These are phyloP conservation scores for Incurvaria masculella DNA, from an alignment of 2,888 invertebrate genomes.

Conservation along the genomic window DNA sequence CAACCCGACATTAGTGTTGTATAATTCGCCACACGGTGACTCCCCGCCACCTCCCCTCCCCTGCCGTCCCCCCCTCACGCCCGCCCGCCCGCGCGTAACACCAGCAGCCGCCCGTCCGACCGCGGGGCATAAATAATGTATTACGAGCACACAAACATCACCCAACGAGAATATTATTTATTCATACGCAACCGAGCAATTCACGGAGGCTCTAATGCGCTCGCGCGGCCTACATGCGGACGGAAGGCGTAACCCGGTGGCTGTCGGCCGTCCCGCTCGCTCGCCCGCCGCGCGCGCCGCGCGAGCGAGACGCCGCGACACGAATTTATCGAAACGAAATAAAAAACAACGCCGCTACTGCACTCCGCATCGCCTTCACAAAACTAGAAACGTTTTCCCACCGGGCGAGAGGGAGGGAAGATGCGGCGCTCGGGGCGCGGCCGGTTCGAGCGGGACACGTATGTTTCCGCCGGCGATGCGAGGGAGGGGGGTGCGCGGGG, in stretches of 20 bases:
- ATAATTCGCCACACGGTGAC: background rate
- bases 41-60: background rate
- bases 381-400: slow-evolving; percentile 57
- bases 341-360: slow-evolving; percentile 48
- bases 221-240: slow-evolving; percentile 48
- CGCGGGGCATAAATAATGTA: slow-evolving; percentile 5
- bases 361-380: slow-evolving; percentile 53
- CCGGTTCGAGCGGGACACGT: slow-evolving; percentile 26
- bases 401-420: slow-evolving; percentile 29
- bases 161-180: slow-evolving; percentile 51
- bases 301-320: slow-evolving; percentile 52
- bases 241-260: slow-evolving; percentile 57
- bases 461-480: background rate
- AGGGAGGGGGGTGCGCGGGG: background rate
- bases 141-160: slow-evolving; percentile 30
- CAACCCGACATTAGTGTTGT: no score
- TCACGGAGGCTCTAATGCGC: slow-evolving; percentile 44
- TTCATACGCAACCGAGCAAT: slow-evolving; percentile 37
- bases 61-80: background rate
- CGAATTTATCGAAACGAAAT: slow-evolving; percentile 56
- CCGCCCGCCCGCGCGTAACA: slow-evolving; percentile 29
- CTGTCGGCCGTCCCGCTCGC: slow-evolving; percentile 41
- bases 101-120: slow-evolving; percentile 31
- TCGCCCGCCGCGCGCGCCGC: slow-evolving; percentile 45
- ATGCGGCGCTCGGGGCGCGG: slow-evolving; percentile 7